Evolutionary conservation across 2,888 invertebrate genomes (phyloP).

Genomic region (Thymelicus sylvestris): DNA sequence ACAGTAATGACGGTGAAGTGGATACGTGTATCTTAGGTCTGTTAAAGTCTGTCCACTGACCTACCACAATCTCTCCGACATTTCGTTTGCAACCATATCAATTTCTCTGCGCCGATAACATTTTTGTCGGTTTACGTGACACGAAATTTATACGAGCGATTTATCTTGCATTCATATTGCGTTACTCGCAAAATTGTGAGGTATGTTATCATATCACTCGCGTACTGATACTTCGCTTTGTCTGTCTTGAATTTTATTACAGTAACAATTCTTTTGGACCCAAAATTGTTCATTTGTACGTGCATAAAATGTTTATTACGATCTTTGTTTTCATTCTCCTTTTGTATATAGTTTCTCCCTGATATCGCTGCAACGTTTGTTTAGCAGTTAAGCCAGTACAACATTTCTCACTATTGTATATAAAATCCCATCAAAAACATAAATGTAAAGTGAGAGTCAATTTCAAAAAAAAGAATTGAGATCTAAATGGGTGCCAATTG

Average conservation of each 20-base stretch:
- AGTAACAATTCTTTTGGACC: conserved; percentile 27
- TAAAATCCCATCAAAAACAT: no score
- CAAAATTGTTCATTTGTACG: conserved; percentile 35
- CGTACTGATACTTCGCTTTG: conserved; percentile 60
- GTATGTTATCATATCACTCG: conserved; percentile 71
- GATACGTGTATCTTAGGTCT: conserved; percentile 10
- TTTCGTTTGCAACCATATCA: conserved; percentile 71
- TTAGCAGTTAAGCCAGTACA: no score
- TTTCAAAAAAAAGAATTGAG: no score
- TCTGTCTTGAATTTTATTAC: conserved; percentile 59
- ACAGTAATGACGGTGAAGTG: neutral
- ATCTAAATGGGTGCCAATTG: no score
- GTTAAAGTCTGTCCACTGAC: conserved; percentile 60
- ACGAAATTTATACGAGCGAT: conserved; percentile 80
- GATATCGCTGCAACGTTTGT: no score
- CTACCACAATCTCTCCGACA: conserved; percentile 65
- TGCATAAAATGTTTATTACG: conserved; percentile 23
- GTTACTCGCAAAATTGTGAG: conserved; percentile 75
- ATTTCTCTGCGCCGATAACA: conserved; percentile 77
- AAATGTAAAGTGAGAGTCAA: no score
- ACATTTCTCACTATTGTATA: no score
- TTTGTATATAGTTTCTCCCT: no score
- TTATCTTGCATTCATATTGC: conserved; percentile 81
- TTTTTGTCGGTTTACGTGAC: conserved; percentile 82
- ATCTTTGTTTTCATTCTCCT: conserved; percentile 2